Percentiles rank a stretch among this genome's conserved stretches.
Conservation (phyloP, 2,113 vertebrate genomes). For the Heterotilapia buettikoferi region DNA sequence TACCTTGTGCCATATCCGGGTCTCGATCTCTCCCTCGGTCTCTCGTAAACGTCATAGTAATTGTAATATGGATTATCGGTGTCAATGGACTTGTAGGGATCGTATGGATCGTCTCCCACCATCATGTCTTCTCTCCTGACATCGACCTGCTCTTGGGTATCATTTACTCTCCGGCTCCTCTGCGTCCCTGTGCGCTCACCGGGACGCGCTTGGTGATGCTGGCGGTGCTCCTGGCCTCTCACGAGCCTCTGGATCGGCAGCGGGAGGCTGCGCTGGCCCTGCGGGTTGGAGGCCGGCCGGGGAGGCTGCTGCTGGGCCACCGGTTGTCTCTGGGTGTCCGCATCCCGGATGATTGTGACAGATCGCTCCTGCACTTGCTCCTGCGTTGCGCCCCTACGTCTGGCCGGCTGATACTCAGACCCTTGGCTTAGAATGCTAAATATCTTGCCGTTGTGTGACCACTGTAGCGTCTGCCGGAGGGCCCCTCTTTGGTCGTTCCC, state of each 20-base stretch:
- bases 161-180: slow-evolving; percentile 25
- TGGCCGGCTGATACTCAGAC: slow-evolving; percentile 81
- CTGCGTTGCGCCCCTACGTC: slow-evolving; percentile 66
- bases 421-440: slow-evolving; percentile 89
- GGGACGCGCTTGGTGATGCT: slow-evolving; percentile 11
- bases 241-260: slow-evolving; percentile 40
- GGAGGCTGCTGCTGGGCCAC: slow-evolving; percentile 10
- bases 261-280: slow-evolving; percentile 40
- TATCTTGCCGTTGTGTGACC: slow-evolving; percentile 90
- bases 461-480: slow-evolving; percentile 84
- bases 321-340: slow-evolving; percentile 15
- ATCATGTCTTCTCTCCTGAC: slow-evolving; percentile 77
- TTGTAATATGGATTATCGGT: slow-evolving; percentile 94
- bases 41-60: slow-evolving; percentile 88
- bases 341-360: slow-evolving; percentile 69
- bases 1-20: slow-evolving; percentile 91
- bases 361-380: slow-evolving; percentile 58
- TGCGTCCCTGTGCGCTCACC: slow-evolving; percentile 16
- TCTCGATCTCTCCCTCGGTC: slow-evolving; percentile 76
- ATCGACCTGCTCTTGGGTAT: slow-evolving; percentile 32
- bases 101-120: slow-evolving; percentile 89
- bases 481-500: slow-evolving; percentile 53
- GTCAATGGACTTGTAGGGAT: slow-evolving; percentile 87
- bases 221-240: slow-evolving; percentile 37
- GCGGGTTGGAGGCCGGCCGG: not conserved